Evolutionary conservation across 2,888 invertebrate genomes (phyloP), one percentile per base, ranked within the genome.

Genomic region (Lasioglossum calceatum): DNA sequence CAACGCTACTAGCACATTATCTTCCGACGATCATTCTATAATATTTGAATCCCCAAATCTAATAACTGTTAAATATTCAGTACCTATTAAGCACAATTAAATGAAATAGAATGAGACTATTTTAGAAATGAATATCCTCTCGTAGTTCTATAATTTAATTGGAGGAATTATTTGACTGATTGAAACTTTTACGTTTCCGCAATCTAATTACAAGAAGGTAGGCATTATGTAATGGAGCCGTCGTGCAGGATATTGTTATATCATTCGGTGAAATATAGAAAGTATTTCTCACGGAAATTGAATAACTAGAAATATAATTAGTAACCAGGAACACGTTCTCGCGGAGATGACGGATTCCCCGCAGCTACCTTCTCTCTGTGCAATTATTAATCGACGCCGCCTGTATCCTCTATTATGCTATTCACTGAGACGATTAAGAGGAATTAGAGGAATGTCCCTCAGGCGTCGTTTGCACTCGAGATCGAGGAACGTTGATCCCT

Each of bases 381-480:
- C 19, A 14, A 79, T 89, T 82, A 88, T 88, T 73, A 79, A 84
- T 79, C 75, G 79, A 72, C 16, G 47, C 47, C 4, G 47, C 1
- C 23, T 87, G n/a, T 61, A 36, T 72, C 72, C 83, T 79, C 67
- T 64, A 77, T 84, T 74, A 90, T 84, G 72, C 54, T 42, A 84
- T 67, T 64, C 32, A 58, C 74, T 39, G 71, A 47, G 61, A 27
- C 71, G 75, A 84, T 90, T 82, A 90, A 74, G 72, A 58, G 58
- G 79, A 77, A 88, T 89, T 90, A 86, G 70, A 90, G 86, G 85
- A 87, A 88, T 88, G 36, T 85, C 58, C 58, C 77, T 42, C 79
- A 72, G 82, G 80, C 82, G 75, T 82, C 82, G 42, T 39, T 36
- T 32, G 74, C 44, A 44, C 19, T 36, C 77, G 42, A 82, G 76